Base-by-base conservation (phyloP, 2,113 vertebrate genomes). In the Ovis canadensis region DNA sequence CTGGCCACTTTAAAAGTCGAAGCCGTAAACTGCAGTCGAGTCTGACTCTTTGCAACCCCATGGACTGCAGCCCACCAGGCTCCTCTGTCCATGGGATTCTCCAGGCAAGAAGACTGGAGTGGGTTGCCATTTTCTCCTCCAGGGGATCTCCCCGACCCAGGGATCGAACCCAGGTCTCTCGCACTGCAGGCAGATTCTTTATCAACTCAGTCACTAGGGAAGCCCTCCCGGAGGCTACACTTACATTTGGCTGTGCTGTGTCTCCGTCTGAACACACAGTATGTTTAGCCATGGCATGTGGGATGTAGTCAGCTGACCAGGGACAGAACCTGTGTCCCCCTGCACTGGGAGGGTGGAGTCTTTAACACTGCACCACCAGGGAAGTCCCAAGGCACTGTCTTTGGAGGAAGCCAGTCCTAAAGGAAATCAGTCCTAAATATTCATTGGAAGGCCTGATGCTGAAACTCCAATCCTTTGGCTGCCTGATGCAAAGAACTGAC, bases 1-100 rank as follows among this genome's bases (percentile, higher is more conserved):
- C 21, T 1, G 11, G 67, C 8, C 21, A 2, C 9, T 43, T 17
- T 11, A 9, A 10, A 57, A 31, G 25, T 17, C 4, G 0, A 31
- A 27, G 36, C 7, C 1, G 17, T 11, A 17, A 3, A 1, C 25
- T 17, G 14, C 25, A 25, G 64, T 11, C 0, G 0, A 6, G n/a
- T 36, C 64, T 0, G 17, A 14, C 36, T 74, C 71, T 77, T 43
- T 23, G 7, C 6, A 27, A 74, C 36, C 11, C 11, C 36, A 0
- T 1, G 36, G 23, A 77, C 12, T 40, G 71, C 71, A 43, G 71
- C 36, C 23, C 10, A 11, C 71, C 71, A 77, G 71, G 71, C 71
- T 43, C 71, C 71, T 25, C 71, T 74, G 36, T 74, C 21, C 71
- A 27, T 43, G 36, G 71, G 36, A 43, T 6, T 25, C 21, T 43